phyloP scores from a whole-genome alignment of 2,113 vertebrate genomes.

The Amphilophus citrinellus region DNA sequence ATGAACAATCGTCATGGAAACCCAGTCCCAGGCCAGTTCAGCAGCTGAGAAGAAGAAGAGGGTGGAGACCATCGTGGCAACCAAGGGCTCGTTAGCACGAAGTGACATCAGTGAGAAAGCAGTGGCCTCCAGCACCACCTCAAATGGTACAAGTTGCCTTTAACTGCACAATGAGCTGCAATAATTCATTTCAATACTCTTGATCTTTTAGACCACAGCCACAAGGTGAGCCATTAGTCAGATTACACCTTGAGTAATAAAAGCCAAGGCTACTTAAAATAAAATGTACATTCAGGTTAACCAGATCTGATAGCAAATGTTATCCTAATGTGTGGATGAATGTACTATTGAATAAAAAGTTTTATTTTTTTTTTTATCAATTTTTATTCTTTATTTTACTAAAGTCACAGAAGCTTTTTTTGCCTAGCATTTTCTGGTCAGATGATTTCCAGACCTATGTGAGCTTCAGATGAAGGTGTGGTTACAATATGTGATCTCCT shows the following conservation, averaged over 20 bases:
- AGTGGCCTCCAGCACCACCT: conserved; percentile 98
- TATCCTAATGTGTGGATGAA: background rate
- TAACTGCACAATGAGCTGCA: background rate
- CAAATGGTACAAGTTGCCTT: conserved; percentile 87
- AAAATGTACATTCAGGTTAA: background rate
- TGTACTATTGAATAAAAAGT: background rate
- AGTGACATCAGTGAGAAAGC: conserved; percentile 98
- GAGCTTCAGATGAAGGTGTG: background rate
- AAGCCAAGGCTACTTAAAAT: background rate
- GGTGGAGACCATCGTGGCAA: conserved; percentile 93
- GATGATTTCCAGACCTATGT: background rate
- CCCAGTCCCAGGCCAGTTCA: conserved; percentile 94
- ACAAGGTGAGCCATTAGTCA: background rate
- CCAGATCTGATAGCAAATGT: background rate
- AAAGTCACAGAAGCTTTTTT: background rate
- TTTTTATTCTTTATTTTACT: background rate
- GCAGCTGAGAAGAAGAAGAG: conserved; percentile 97
- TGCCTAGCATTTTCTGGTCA: background rate
- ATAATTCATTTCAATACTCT: conserved; percentile 18
- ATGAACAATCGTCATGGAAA: conserved; percentile 97
- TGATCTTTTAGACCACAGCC: background rate
- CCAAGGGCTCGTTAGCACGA: conserved; percentile 88
- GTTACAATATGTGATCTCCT: background rate
- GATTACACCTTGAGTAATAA: background rate
- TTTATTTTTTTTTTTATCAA: background rate